Evolutionary conservation across 2,113 vertebrate species (phyloP).

Genomic region (Propithecus coquereli): DNA sequence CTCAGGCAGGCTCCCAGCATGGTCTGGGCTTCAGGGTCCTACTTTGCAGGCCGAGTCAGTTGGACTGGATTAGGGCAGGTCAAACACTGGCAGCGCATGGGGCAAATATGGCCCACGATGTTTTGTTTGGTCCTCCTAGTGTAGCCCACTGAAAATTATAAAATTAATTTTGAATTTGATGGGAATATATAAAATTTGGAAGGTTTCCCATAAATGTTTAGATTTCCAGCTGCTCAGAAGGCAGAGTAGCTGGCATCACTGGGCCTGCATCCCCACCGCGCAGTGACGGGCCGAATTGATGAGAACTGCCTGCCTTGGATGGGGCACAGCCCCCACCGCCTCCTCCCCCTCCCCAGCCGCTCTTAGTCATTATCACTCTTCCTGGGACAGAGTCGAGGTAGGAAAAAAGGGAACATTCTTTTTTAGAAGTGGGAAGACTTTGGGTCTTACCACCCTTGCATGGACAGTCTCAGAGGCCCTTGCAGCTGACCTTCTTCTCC

Average conservation of each 20-base stretch:
- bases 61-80: neutral
- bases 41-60: neutral
- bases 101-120: too few relatives aligned
- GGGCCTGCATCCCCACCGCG: rapidly evolving
- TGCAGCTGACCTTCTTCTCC: neutral
- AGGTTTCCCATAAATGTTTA: neutral
- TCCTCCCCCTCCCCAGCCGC: rapidly evolving
- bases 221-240: neutral
- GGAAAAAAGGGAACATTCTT: neutral
- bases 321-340: too few relatives aligned
- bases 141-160: neutral
- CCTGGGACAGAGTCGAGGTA: neutral
- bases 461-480: neutral
- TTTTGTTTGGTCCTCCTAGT: neutral
- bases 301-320: neutral
- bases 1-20: rapidly evolving
- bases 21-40: neutral
- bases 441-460: rapidly evolving
- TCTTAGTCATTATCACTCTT: neutral
- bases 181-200: neutral
- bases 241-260: neutral
- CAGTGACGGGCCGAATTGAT: neutral
- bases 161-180: neutral
- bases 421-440: neutral
- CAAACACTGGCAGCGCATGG: rapidly evolving